These are phyloP conservation scores for Carassius gibelio DNA, from an alignment of 2,113 vertebrate genomes.

Conservation along the genomic window DNA sequence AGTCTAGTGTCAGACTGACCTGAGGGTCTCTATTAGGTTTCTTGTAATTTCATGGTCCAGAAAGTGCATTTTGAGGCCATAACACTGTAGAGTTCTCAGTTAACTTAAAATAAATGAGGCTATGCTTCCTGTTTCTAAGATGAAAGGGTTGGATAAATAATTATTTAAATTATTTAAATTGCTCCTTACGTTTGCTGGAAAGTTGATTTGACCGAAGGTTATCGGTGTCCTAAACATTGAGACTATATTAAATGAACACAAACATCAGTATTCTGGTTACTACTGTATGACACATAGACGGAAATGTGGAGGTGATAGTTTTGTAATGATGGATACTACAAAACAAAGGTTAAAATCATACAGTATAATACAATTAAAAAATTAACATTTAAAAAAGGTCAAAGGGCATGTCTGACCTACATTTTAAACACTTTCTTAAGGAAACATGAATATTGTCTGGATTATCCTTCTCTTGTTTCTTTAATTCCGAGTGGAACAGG, in stretches of 20 bases:
- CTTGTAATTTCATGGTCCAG: conserved; percentile 43
- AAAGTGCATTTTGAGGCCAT: conserved; percentile 25
- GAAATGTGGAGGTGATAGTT: background rate
- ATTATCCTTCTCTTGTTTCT: conserved; percentile 56
- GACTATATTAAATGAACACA: background rate
- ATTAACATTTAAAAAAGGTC: background rate
- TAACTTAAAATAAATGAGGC: background rate
- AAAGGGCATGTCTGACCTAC: conserved; percentile 26
- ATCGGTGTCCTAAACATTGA: background rate
- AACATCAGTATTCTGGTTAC: background rate
- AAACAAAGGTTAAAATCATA: background rate
- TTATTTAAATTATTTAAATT: background rate
- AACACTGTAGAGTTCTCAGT: background rate
- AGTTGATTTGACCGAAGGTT: background rate
- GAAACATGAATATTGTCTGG: conserved; percentile 45
- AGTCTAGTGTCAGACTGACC: conserved; percentile 44
- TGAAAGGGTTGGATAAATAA: background rate
- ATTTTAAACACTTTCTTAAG: conserved; percentile 44
- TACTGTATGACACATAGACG: background rate
- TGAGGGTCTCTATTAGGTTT: conserved; percentile 27
- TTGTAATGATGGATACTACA: background rate
- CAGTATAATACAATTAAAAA: background rate
- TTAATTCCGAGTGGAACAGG: conserved; percentile 59
- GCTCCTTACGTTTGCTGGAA: background rate
- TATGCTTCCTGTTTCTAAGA: background rate